Evolutionary conservation across 1,140 invertebrate genomes (phyloP).

Genomic region (Mizuhopecten yessoensis): DNA sequence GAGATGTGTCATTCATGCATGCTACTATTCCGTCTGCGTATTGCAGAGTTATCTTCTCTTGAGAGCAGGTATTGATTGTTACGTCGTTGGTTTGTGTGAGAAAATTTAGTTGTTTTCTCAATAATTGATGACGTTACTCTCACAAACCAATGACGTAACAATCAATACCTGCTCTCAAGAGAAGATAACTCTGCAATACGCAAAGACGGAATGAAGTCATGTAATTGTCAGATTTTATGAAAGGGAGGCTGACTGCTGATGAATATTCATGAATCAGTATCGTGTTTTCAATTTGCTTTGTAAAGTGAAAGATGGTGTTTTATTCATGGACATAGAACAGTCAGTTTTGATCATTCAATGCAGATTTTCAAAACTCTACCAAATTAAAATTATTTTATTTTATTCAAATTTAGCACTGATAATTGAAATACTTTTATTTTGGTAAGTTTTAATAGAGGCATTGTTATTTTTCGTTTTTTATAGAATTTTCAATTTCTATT

Average conservation of each 20-base stretch:
- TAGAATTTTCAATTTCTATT: slow-evolving; percentile 29
- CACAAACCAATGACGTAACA: no score
- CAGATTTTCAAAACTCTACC: slow-evolving; percentile 38
- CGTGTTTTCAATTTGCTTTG: not conserved
- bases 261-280: not conserved
- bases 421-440: slow-evolving; percentile 12
- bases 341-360: not conserved
- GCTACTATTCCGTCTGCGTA: no score
- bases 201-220: no score
- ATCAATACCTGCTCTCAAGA: no score
- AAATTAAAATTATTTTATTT: slow-evolving; percentile 1
- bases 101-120: no score
- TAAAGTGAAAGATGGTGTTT: not conserved
- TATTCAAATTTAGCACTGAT: not conserved
- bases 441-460: not conserved
- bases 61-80: no score
- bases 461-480: slow-evolving; percentile 19
- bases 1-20: not conserved
- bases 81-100: no score
- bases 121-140: no score
- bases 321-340: not conserved
- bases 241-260: not conserved
- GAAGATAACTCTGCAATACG: no score
- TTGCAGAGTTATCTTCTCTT: no score
- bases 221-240: not conserved